A percentile compares a stretch with the other conserved stretches of the same genome.
Conservation (phyloP, 2,888 invertebrate species). For the Brassicogethes aeneus region DNA sequence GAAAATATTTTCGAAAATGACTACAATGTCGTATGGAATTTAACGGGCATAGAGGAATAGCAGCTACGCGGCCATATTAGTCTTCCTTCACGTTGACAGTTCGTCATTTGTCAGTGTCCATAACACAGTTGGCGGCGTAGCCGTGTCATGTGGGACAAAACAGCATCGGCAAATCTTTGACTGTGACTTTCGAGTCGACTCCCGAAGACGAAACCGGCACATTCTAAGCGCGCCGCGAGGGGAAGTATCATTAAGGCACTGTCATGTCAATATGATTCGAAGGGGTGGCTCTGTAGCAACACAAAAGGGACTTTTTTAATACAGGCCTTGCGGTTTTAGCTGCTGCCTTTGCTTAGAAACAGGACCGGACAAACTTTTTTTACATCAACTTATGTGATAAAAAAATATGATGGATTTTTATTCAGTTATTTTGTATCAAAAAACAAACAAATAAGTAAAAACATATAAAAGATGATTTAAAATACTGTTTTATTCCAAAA, state of each 20-base stretch:
- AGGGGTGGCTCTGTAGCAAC: slow-evolving; percentile 38
- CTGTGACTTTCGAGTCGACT: slow-evolving; percentile 23
- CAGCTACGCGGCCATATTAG: slow-evolving; percentile 43
- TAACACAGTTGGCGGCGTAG: slow-evolving; percentile 42
- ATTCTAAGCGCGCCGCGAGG: slow-evolving; percentile 33
- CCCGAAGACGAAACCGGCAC: slow-evolving; percentile 21
- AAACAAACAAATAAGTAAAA: no score
- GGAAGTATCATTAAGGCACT: slow-evolving; percentile 44
- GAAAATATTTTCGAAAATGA: slow-evolving; percentile 40
- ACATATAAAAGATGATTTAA: no score
- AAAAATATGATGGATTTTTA: no score
- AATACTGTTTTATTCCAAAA: no score
- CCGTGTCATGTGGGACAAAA: slow-evolving; percentile 45
- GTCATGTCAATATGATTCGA: slow-evolving; percentile 44
- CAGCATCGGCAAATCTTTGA: slow-evolving; percentile 38
- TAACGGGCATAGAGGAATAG: slow-evolving; percentile 37
- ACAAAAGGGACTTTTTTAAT: slow-evolving; percentile 41
- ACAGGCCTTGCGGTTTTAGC: slow-evolving; percentile 38
- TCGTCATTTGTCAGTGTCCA: slow-evolving; percentile 46
- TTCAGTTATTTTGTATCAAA: no score
- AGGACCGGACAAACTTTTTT: not conserved
- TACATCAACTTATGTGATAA: no score
- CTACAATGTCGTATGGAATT: slow-evolving; percentile 35
- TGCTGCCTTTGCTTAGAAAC: slow-evolving; percentile 6
- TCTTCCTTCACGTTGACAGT: slow-evolving; percentile 47